A percentile compares a stretch with the other conserved stretches of the same genome.
phyloP scores from a whole-genome alignment of 2,113 vertebrate species.

The Lipophrys pholis region DNA sequence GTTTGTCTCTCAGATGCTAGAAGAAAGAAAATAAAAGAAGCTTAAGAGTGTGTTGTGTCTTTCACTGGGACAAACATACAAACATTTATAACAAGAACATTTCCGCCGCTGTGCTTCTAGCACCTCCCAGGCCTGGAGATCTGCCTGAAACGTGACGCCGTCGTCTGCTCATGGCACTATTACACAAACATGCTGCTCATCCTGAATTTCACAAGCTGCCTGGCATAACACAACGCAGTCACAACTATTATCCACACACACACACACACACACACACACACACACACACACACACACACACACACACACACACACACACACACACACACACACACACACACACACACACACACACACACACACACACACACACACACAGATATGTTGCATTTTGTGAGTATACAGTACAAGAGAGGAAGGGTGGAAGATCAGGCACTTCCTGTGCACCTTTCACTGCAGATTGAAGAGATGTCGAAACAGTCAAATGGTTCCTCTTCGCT shows the following conservation, averaged over 20 bases:
- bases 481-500: constrained; percentile 46
- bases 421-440: constrained; percentile 52
- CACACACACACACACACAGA: too few relatives aligned
- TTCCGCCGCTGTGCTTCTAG: neutral
- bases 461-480: constrained; percentile 45
- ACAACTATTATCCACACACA: too few relatives aligned
- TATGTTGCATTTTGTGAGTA: neutral
- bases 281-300: too few relatives aligned
- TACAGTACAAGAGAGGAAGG: constrained; percentile 45
- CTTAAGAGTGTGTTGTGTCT: too few relatives aligned
- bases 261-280: too few relatives aligned
- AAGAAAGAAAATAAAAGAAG: neutral
- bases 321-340: too few relatives aligned
- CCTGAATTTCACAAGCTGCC: constrained; percentile 8
- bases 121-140: neutral
- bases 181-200: constrained; percentile 9
- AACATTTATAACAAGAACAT: neutral
- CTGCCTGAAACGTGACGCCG: constrained; percentile 1
- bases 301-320: too few relatives aligned
- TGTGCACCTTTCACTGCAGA: constrained; percentile 53
- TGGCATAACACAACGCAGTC: neutral
- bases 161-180: neutral
- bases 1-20: neutral
- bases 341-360: too few relatives aligned
- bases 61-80: too few relatives aligned